Conservation (phyloP, 2,113 vertebrate species). For the Poeciliopsis turrubarensis region DNA sequence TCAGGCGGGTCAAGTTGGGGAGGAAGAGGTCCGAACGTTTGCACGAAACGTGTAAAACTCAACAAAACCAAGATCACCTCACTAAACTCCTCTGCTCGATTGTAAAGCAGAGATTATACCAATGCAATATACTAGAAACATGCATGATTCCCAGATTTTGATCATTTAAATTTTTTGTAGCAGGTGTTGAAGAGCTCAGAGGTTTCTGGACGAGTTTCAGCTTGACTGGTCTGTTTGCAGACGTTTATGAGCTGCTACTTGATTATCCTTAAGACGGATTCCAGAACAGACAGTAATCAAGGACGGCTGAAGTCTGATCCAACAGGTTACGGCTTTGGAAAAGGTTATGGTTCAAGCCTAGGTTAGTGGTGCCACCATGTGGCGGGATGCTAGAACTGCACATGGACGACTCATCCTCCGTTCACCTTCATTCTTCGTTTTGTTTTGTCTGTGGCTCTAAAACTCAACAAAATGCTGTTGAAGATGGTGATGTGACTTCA, state of each 20-base stretch:
- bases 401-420: background rate
- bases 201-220: constrained; percentile 7
- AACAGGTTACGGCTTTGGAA: constrained; percentile 33
- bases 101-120: background rate
- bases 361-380: constrained; percentile 58
- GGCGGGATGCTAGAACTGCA: constrained; percentile 30
- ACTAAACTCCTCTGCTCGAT: constrained; percentile 21
- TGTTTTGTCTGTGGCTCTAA: background rate
- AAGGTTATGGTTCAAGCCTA: background rate
- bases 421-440: background rate
- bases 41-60: background rate
- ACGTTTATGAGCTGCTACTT: constrained; percentile 53
- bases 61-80: constrained; percentile 6
- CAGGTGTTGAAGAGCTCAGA: background rate
- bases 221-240: constrained; percentile 29
- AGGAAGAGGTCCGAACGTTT: constrained; percentile 17
- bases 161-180: background rate
- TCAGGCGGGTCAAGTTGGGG: constrained; percentile 41
- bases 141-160: background rate
- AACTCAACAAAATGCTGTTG: background rate
- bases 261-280: constrained; percentile 54
- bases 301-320: constrained; percentile 22
- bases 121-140: background rate
- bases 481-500: background rate
- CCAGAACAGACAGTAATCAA: constrained; percentile 36